These are phyloP conservation scores for Drosophila falleni DNA, from an alignment of 2,888 invertebrate genomes.

Conservation along the genomic window DNA sequence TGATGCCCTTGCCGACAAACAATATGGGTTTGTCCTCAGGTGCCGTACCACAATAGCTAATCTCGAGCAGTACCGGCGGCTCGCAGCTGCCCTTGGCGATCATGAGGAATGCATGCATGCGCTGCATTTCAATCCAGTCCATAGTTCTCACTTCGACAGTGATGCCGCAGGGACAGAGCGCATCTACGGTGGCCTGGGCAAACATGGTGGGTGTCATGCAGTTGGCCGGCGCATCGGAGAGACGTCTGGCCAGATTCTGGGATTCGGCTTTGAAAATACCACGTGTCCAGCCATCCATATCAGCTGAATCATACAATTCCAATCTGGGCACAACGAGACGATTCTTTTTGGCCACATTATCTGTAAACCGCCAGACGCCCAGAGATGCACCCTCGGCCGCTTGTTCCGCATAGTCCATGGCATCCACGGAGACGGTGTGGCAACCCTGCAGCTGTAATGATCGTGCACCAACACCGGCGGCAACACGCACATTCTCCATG, in stretches of 20 bases:
- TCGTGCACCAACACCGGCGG: constrained; percentile 87
- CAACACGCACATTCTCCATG: constrained; percentile 89
- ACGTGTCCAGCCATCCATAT: constrained; percentile 87
- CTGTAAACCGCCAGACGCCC: constrained; percentile 87
- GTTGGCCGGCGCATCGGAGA: constrained; percentile 91
- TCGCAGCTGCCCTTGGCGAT: constrained; percentile 86
- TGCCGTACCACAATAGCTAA: constrained; percentile 86
- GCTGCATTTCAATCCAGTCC: constrained; percentile 87
- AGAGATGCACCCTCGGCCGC: constrained; percentile 89
- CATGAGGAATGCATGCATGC: constrained; percentile 86
- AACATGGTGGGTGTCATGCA: constrained; percentile 91
- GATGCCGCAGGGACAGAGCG: constrained; percentile 87
- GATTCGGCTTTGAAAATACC: constrained; percentile 90
- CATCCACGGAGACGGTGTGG: constrained; percentile 87
- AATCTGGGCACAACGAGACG: constrained; percentile 85
- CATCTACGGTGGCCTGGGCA: constrained; percentile 88
- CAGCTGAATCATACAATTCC: constrained; percentile 86
- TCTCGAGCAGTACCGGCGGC: constrained; percentile 87
- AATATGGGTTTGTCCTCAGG: constrained; percentile 86
- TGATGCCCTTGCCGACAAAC: constrained; percentile 87
- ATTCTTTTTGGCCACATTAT: constrained; percentile 86
- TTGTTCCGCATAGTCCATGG: constrained; percentile 88
- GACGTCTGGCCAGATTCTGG: constrained; percentile 90
- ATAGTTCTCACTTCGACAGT: constrained; percentile 86
- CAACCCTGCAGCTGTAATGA: constrained; percentile 86